Conservation (phyloP, 1,140 invertebrate genomes). For the Archivesica marissinica region DNA sequence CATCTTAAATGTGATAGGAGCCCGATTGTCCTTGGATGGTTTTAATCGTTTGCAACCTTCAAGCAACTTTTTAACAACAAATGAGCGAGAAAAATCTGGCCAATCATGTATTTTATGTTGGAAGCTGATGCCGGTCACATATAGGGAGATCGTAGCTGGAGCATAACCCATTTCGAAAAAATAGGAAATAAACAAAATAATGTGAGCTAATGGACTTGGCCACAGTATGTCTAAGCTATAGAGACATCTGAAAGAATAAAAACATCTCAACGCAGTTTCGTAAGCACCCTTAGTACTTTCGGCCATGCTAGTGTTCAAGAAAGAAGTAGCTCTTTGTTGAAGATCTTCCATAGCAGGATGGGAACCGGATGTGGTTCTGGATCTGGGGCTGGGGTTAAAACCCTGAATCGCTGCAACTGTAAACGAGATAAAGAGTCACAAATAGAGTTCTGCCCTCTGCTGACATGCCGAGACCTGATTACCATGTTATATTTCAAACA, state of each 20-base stretch:
- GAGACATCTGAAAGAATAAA: background rate
- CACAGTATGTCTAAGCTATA: background rate
- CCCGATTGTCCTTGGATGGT: too few species aligned
- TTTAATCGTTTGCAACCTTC: conserved; percentile 20
- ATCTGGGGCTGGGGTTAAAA: background rate
- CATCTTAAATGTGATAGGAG: too few species aligned
- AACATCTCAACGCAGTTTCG: background rate
- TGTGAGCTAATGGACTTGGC: background rate
- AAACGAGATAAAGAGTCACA: conserved; percentile 50
- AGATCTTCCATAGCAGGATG: background rate
- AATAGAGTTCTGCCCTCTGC: background rate
- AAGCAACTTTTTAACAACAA: conserved; percentile 18
- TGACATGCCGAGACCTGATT: background rate
- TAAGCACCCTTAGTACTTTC: background rate
- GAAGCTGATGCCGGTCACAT: conserved; percentile 8
- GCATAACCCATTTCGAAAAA: background rate
- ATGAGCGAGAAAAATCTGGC: background rate
- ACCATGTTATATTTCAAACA: conserved; percentile 18
- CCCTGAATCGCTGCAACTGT: conserved; percentile 26
- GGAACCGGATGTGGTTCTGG: background rate
- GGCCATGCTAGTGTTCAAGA: background rate
- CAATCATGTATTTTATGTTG: conserved; percentile 2
- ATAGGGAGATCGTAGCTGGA: background rate
- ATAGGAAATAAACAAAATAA: conserved; percentile 10
- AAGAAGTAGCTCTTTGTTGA: background rate